Base-by-base conservation (phyloP, 2,113 vertebrate species). In the Saccopteryx bilineata region DNA sequence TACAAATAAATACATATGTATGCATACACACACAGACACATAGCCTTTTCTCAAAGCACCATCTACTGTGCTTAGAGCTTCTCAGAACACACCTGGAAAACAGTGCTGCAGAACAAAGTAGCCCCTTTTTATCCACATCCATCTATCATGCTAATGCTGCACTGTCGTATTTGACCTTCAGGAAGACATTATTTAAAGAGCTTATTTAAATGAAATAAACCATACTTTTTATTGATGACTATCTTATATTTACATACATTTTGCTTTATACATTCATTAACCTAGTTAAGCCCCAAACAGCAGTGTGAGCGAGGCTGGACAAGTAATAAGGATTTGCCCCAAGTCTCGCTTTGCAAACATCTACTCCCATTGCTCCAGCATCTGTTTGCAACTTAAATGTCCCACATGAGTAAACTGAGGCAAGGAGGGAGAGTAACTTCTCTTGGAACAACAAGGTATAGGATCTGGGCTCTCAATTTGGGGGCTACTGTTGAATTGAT, bases 141-240 rank as follows among this genome's bases (percentile, higher is more conserved):
- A 58, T 89, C 84, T 79, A 56, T 90, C 80, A 14, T 28, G 54
- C 46, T 60, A 94, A 92, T 79, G 21, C 28, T 79, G 9, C 65
- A 58, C 31, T 69, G 7, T 15, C 69, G 26, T 65, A 74, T 84
- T 68, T 97, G 93, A 96, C 78, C 91, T 96, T 60, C 66, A 87
- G 71, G 24, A 95, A 87, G 50, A 90, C 13, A 18, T 87, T 88
- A 96, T 95, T 92, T 95, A 18, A 96, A 96, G 63, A 93, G 31
- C 74, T 87, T 87, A 92, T 74, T 95, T 92, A 88, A 94, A 96
- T 54, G 87, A 95, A 96, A 90, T 81, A 90, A 97, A 52, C 5
- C 33, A 79, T 96, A 58, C 85, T 96, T 97, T 93, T 85, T 23
- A 82, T 60, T 81, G 48, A 68, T 75, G 33, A 28, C n/a, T 87